Percentiles rank a stretch among this genome's conserved stretches.
Conservation (phyloP, 2,797 vertebrate genomes). For the Fratercula arctica region DNA sequence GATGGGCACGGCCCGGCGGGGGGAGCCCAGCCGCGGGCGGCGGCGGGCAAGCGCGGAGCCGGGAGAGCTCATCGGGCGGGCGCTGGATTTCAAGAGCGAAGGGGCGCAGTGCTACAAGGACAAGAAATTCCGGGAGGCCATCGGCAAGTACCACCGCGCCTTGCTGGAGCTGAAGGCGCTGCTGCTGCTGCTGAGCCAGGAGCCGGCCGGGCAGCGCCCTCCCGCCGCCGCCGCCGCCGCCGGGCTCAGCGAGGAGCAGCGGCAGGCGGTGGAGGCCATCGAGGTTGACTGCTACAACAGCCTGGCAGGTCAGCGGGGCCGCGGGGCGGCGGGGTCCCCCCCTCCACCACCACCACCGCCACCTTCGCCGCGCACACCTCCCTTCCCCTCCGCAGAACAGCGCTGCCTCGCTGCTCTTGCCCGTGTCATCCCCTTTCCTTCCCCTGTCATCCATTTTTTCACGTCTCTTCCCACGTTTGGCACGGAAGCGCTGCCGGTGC, state of each 20-base stretch:
- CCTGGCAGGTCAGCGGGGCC: conserved; percentile 86
- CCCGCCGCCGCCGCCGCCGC: conserved; percentile 77
- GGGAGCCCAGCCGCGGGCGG: conserved; percentile 12
- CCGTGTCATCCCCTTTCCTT: background rate
- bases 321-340: background rate
- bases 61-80: conserved; percentile 87
- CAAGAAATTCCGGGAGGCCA: conserved; percentile 98
- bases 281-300: conserved; percentile 99
- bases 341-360: background rate
- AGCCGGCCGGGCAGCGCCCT: conserved; percentile 80
- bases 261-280: conserved; percentile 90
- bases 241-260: conserved; percentile 90
- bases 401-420: background rate
- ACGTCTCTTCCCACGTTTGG: background rate
- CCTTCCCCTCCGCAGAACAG: background rate
- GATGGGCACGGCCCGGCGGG: conserved; percentile 40
- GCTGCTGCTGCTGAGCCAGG: conserved; percentile 68
- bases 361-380: background rate
- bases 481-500: background rate
- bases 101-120: conserved; percentile 98
- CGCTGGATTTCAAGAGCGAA: conserved; percentile 94
- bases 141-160: conserved; percentile 97
- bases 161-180: conserved; percentile 96
- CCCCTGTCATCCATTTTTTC: background rate
- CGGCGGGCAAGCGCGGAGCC: conserved; percentile 62